These are phyloP conservation scores for Hippocampus kuda DNA, from an alignment of 2,797 vertebrate species.

Conservation along the genomic window DNA sequence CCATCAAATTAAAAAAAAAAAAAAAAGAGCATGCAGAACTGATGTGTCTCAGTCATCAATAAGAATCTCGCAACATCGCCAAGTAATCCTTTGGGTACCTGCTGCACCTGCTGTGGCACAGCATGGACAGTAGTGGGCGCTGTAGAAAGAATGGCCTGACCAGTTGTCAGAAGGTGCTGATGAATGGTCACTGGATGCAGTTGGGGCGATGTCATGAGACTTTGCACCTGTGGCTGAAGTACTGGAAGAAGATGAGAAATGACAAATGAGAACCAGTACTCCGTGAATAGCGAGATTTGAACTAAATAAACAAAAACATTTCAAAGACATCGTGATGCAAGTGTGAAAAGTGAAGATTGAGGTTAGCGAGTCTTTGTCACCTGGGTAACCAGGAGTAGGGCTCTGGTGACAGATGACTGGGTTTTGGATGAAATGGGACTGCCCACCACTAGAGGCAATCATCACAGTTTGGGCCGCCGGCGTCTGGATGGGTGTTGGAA, in stretches of 20 bases:
- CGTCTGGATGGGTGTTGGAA: conserved; percentile 76
- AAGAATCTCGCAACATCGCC: not conserved
- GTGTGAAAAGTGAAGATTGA: not conserved
- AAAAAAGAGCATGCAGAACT: not conserved
- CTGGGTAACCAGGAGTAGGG: conserved; percentile 77
- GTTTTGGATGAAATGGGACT: conserved; percentile 88
- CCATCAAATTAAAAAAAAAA: not conserved
- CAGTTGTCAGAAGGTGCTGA: conserved; percentile 81
- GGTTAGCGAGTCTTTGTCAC: conserved; percentile 49
- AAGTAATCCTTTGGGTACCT: conserved; percentile 37
- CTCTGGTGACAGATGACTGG: conserved; percentile 90
- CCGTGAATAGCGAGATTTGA: not conserved
- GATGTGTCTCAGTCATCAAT: too few relatives aligned
- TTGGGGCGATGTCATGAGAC: conserved; percentile 84
- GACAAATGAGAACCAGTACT: not conserved
- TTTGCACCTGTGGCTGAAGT: conserved; percentile 89
- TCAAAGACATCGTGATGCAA: not conserved
- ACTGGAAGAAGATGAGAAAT: conserved; percentile 58
- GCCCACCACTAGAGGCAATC: conserved; percentile 77
- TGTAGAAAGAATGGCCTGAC: conserved; percentile 71
- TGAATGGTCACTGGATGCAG: conserved; percentile 88
- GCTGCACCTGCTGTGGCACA: conserved; percentile 82
- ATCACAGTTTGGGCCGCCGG: conserved; percentile 86
- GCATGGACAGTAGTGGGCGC: conserved; percentile 73
- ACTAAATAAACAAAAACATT: not conserved